Conservation (phyloP, 1,140 invertebrate genomes). For the Cydia strobilella region DNA sequence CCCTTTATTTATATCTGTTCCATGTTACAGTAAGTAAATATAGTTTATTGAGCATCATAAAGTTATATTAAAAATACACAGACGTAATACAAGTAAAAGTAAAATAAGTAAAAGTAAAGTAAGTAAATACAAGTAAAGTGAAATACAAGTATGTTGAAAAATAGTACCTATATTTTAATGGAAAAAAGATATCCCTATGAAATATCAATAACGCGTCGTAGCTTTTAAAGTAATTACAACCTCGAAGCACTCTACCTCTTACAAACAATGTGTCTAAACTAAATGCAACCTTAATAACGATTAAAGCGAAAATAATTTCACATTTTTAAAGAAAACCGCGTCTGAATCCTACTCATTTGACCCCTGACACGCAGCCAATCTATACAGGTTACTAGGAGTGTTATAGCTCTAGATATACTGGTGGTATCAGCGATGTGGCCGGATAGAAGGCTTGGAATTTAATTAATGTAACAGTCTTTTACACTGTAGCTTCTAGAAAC, state of each 20-base stretch:
- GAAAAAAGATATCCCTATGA: too few relatives aligned
- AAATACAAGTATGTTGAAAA: too few relatives aligned
- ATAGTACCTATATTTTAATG: too few relatives aligned
- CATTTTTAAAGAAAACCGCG: conserved; percentile 45
- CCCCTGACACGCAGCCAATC: conserved; percentile 34
- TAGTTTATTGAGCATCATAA: too few relatives aligned
- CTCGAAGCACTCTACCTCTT: background rate
- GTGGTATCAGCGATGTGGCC: conserved; percentile 37
- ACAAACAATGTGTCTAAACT: conserved; percentile 1
- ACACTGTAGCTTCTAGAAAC: conserved; percentile 38
- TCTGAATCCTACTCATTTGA: conserved; percentile 33
- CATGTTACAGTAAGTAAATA: too few relatives aligned
- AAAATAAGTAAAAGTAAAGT: too few relatives aligned
- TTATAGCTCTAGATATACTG: conserved; percentile 38
- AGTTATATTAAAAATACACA: too few relatives aligned
- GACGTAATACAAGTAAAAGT: too few relatives aligned
- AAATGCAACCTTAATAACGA: conserved; percentile 38
- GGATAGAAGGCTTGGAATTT: conserved; percentile 46
- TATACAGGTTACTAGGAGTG: background rate
- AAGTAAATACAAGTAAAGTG: too few relatives aligned
- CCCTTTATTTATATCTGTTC: too few relatives aligned
- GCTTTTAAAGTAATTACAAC: background rate
- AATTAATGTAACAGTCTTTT: conserved; percentile 52
- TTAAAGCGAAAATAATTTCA: conserved; percentile 45
- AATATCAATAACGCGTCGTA: background rate